Conservation (phyloP, 2,888 invertebrate species). For the Parnassius apollo region DNA sequence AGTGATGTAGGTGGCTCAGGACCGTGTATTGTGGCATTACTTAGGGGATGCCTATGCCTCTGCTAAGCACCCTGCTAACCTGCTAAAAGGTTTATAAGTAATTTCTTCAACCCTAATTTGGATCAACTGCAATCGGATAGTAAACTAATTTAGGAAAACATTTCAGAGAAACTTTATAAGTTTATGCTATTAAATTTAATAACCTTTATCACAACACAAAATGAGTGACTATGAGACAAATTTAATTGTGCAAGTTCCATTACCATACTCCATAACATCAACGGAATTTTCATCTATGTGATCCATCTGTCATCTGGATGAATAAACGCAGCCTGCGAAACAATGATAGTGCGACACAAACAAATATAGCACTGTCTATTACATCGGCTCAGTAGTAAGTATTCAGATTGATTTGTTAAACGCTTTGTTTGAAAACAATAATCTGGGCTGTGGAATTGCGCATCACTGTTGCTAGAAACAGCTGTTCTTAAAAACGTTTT, state of each 20-base stretch:
- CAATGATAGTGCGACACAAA: constrained; percentile 47
- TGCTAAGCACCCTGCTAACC: too few species aligned
- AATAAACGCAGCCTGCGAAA: constrained; percentile 52
- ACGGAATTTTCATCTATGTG: constrained; percentile 44
- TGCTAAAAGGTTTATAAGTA: too few species aligned
- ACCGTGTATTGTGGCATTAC: too few species aligned
- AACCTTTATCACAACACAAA: constrained; percentile 3
- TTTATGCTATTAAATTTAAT: constrained; percentile 12
- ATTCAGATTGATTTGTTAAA: constrained; percentile 59
- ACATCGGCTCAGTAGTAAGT: constrained; percentile 43
- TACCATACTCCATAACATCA: constrained; percentile 32
- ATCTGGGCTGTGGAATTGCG: background rate
- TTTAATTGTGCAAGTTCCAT: constrained; percentile 25
- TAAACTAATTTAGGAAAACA: too few species aligned
- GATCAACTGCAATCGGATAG: too few species aligned
- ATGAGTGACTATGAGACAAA: constrained; percentile 12
- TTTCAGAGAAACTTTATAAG: background rate
- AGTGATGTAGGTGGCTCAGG: too few species aligned
- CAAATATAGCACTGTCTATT: constrained; percentile 46
- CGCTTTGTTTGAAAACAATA: constrained; percentile 41
- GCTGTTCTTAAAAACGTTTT: background rate
- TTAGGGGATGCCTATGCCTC: too few species aligned
- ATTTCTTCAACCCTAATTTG: too few species aligned
- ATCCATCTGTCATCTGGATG: constrained; percentile 65
- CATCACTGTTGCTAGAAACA: background rate